phyloP scores from a whole-genome alignment of 2,113 vertebrate genomes.

The Azemiops feae region DNA sequence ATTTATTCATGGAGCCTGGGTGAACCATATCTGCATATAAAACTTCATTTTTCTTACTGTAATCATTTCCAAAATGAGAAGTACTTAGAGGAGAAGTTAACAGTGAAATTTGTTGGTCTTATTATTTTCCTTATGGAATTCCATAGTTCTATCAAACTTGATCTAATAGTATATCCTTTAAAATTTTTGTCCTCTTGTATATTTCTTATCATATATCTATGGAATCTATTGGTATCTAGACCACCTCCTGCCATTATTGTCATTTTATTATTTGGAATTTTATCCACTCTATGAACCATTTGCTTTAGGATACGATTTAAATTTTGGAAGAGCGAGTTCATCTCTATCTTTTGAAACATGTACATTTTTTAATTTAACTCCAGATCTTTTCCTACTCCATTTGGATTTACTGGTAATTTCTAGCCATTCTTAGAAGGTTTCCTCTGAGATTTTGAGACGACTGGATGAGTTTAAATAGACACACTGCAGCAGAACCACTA shows the following conservation, averaged over 20 bases:
- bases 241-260: not conserved
- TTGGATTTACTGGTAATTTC: not conserved
- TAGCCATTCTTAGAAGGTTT: not conserved
- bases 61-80: not conserved
- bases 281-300: not conserved
- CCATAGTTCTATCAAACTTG: not conserved
- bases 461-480: not conserved
- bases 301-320: not conserved
- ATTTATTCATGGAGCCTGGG: not conserved
- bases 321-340: not conserved
- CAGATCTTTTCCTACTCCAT: not conserved
- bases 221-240: not conserved
- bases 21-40: not conserved
- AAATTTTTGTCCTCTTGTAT: not conserved
- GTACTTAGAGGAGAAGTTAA: not conserved
- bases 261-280: not conserved
- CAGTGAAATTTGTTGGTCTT: not conserved
- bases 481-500: not conserved
- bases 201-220: not conserved
- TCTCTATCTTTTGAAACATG: not conserved
- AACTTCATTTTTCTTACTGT: not conserved
- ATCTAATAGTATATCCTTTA: not conserved
- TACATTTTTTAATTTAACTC: not conserved
- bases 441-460: not conserved
- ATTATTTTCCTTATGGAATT: not conserved